Conservation (phyloP, 2,888 invertebrate genomes). For the Willowsia nigromaculata region DNA sequence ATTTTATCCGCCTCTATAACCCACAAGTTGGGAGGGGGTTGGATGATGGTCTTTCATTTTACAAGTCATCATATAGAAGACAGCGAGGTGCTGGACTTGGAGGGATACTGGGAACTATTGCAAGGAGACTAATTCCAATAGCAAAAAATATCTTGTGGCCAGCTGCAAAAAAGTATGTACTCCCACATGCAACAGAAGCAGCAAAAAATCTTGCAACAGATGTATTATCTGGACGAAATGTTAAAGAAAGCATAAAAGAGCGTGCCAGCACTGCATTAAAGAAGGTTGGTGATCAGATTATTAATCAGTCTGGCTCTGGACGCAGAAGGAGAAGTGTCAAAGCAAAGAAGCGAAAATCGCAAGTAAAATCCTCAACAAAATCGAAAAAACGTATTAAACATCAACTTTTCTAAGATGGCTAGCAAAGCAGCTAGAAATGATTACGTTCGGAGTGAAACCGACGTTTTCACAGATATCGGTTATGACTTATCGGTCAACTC, state of each 20-base stretch:
- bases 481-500: constrained; percentile 54
- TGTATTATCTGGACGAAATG: neutral
- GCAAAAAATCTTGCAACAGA: neutral
- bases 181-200: neutral
- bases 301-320: constrained; percentile 49
- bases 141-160: constrained; percentile 40
- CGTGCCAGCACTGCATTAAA: neutral
- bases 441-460: constrained; percentile 61
- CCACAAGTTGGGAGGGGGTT: constrained; percentile 22
- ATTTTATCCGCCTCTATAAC: neutral
- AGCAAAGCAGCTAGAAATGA: neutral
- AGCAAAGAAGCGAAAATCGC: neutral
- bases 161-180: neutral
- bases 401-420: neutral
- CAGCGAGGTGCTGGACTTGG: constrained; percentile 55
- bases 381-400: neutral
- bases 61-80: neutral
- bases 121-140: constrained; percentile 26
- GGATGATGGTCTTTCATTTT: neutral
- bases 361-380: neutral
- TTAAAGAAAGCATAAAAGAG: constrained; percentile 1
- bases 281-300: constrained; percentile 10
- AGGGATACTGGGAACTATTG: constrained; percentile 22
- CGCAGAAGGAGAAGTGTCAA: neutral
- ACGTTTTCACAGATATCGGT: constrained; percentile 52